Evolutionary conservation across 2,113 vertebrate species (phyloP).

Genomic region (Pseudorasbora parva): DNA sequence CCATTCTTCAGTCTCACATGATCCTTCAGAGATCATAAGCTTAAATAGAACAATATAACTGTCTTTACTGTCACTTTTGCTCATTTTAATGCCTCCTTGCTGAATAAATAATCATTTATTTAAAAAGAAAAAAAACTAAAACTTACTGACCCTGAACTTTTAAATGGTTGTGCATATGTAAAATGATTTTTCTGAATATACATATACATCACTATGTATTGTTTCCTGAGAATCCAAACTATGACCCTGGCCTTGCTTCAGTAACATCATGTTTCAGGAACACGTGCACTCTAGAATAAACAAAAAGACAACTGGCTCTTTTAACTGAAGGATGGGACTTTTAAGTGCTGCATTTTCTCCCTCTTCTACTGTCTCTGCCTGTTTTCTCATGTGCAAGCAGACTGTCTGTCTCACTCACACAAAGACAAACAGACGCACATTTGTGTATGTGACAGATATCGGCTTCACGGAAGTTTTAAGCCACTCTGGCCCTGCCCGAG

Average conservation of each 20-base stretch:
- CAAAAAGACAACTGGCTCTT: not conserved
- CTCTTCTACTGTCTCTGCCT: not conserved
- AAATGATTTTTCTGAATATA: not conserved
- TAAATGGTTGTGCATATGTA: not conserved
- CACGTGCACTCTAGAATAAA: not conserved
- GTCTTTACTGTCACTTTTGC: no score
- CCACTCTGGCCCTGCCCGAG: conserved; percentile 62
- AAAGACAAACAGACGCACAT: conserved; percentile 25
- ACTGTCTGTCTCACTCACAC: not conserved
- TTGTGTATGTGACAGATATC: conserved; percentile 54
- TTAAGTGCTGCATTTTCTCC: not conserved
- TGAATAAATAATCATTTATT: not conserved
- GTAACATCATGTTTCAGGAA: not conserved
- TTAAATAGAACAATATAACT: no score
- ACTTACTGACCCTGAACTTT: no score
- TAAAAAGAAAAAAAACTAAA: not conserved
- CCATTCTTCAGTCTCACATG: no score
- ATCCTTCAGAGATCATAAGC: no score
- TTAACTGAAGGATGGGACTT: conserved; percentile 24
- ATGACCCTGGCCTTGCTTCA: not conserved
- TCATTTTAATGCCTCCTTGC: not conserved
- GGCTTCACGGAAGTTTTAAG: conserved; percentile 55
- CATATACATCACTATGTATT: not conserved
- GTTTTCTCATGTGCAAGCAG: not conserved
- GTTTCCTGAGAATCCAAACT: not conserved